phyloP scores from a whole-genome alignment of 2,113 vertebrate species.

The Ptilonorhynchus violaceus region DNA sequence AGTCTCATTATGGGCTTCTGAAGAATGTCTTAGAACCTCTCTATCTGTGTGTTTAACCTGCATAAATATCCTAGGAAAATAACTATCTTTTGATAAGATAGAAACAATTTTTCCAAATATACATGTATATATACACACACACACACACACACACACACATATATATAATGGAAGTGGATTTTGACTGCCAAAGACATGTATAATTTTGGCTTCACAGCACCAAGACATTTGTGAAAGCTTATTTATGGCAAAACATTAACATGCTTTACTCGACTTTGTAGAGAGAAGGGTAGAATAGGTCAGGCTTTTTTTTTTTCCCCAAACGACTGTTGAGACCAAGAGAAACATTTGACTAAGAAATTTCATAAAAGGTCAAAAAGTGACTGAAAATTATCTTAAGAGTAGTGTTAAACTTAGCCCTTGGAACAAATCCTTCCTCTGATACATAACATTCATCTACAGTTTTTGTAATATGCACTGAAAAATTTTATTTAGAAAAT shows the following conservation, averaged over 20 bases:
- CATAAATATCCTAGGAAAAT: neutral
- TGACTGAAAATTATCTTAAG: neutral
- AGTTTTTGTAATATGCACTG: neutral
- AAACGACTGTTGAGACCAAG: neutral
- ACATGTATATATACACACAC: too few relatives aligned
- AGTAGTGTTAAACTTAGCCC: neutral
- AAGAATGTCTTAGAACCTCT: neutral
- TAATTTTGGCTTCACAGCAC: neutral
- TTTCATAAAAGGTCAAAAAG: neutral
- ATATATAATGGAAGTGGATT: neutral
- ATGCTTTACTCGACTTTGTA: neutral
- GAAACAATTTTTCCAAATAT: neutral
- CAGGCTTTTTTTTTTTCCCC: neutral
- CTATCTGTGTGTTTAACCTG: neutral
- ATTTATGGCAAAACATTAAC: neutral
- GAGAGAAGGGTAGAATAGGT: neutral
- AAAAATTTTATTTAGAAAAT: neutral
- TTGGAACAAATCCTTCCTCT: neutral
- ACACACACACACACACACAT: too few relatives aligned
- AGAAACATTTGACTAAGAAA: neutral
- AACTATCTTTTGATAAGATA: neutral
- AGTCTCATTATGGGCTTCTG: neutral
- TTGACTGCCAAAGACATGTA: neutral
- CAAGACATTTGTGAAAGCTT: neutral
- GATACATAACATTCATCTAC: neutral